Base-by-base conservation (phyloP, 2,113 vertebrate genomes). In the Cebus imitator region DNA sequence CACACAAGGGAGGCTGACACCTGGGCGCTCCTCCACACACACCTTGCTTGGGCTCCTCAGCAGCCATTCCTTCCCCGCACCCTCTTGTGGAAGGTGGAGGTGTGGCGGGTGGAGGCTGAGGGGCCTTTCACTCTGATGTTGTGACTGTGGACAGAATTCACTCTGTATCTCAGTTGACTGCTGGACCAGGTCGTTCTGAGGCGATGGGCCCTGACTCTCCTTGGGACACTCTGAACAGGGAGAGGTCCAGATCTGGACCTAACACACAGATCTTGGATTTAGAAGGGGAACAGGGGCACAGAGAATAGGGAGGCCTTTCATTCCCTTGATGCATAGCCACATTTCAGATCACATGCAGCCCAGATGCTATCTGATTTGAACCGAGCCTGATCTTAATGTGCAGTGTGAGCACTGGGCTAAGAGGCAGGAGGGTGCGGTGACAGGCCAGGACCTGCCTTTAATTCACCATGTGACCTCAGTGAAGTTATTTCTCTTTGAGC, bases 1-100 rank as follows among this genome's bases (percentile, higher is more conserved):
- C 23, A 3, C 18, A 0, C 0, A 30, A 95, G 43, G n/a, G 70
- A 45, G 45, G 14, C 4, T 12, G 48, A 13, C 20, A 1, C 18
- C 14, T 3, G 0, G 16, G n/a, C 0, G 0, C 8, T 43, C 50
- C 21, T 43, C 0, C 40, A 4, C 27, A 50, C 25, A 0, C 0
- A 4, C 43, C 70, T 52, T 48, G 16, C 25, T 40, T 27, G 8
- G 37, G 27, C 72, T 79, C 70, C 61, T 79, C 68, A 8, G 72
- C 78, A 32, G n/a, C 52, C 35, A 27, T 70, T 27, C 23, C 66
- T 85, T 40, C 35, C 70, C 52, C 18, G 61, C 76, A 13, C 48
- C 92, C 90, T 82, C 40, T 27, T 9, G 11, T 58, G 84, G 85
- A 16, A 50, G 30, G 57, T 32, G 40, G 8, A 17, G 17, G 66